Base-by-base conservation (phyloP, 2,797 vertebrate species). In the Sebastes alutus region DNA sequence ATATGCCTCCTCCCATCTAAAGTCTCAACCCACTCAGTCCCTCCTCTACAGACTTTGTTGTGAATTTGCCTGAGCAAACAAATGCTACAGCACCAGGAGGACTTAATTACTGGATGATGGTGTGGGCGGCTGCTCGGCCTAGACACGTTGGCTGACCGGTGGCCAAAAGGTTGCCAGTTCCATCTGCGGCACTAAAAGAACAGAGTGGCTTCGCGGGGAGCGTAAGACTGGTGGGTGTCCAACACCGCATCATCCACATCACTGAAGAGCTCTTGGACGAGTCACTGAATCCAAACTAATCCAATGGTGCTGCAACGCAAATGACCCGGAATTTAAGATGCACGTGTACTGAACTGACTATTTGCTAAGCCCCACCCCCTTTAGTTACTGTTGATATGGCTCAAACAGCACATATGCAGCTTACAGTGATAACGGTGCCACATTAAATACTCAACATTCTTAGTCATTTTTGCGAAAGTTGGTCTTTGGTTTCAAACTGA, bases 201-300 rank as follows among this genome's bases (percentile, higher is more conserved):
- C 33, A 64, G 64, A 38, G 30, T 12, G 72, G 35, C 54, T 83
- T 29, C 62, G 75, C 62, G 7, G 72, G 8, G 58, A 72, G 56
- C 7, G 9, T 3, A 46, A 64, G 74, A 52, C 35, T 55, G n/a
- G 81, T 85, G 88, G 88, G 80, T 52, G 83, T 81, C 63, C n/a
- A 5, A 16, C 16, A 6, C 62, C n/a, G 69, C 72, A 67, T 38
- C 68, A 49, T 67, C 49, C 27, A 25, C 67, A 68, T 22, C 65
- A 16, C 29, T 85, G 60, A n/a, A 81, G 81, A 54, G 77, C 85
- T 72, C 78, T 80, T 61, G 38, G 38, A 42, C 1, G 0, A 16
- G 38, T 42, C 73, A 20, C 59, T 68, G 62, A 11, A 59, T 72
- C 60, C 59, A 69, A 75, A 79, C 25, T 9, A 9, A 60, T 70